Evolutionary conservation across 2,113 vertebrate genomes (phyloP), one percentile per base, ranked within the genome.

Genomic region (Rhinolophus ferrumequinum): DNA sequence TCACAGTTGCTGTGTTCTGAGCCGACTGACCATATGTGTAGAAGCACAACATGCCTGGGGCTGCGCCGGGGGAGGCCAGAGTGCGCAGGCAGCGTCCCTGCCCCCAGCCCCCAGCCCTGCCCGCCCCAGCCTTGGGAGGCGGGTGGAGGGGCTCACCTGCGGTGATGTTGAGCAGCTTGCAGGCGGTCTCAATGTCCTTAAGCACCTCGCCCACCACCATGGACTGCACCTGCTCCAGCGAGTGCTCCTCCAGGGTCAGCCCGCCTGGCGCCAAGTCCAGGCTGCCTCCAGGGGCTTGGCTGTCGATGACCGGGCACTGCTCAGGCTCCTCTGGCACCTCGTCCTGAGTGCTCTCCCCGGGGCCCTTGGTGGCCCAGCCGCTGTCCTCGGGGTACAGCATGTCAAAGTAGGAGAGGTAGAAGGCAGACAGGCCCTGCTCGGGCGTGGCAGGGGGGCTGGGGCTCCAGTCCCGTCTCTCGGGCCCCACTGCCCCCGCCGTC

Each of bases 181-280:
- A 99, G 84, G 99, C 99, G 0, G 99, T 99, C 98, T 99, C 99
- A 30, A 99, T 99, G 98, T 99, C 99, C 98, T 99, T 99, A 77
- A 99, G 99, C 95, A 99, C 99, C 88, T 99, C 99, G 0, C 99
- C 99, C 96, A 99, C 99, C 97, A 99, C 99, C 99, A 99, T 99
- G 97, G 99, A 99, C 98, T 99, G 99, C 96, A 99, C 99, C 98
- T 99, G 99, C 98, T 99, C 99, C 98, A 99, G 98, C 0, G 99
- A 99, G 54, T 99, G 99, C 92, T 99, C 99, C 97, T 99, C 99
- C 97, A 99, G 98, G 52, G 79, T 97, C 97, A 99, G 97, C 89
- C 95, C 98, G 0, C 93, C 97, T 8, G 99, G 99, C 12, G 26
- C 82, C 82, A 99, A 98, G 92, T 99, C 99, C 95, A 99, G 97